Evolutionary conservation across 2,113 vertebrate species (phyloP).

Genomic region (Heliornis fulica): DNA sequence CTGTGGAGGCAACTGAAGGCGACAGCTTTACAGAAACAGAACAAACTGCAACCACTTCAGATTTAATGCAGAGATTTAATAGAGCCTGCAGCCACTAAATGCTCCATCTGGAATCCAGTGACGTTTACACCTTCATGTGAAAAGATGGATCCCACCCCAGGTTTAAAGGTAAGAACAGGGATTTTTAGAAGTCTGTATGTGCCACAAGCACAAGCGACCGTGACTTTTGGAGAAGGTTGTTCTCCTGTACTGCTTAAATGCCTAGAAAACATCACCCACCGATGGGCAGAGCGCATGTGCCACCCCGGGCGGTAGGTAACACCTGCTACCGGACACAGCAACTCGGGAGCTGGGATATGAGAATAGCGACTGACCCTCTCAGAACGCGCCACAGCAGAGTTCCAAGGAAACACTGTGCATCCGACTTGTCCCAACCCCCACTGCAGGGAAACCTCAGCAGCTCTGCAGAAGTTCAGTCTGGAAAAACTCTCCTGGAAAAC

Average conservation of each 20-base stretch:
- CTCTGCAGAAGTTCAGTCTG: not conserved
- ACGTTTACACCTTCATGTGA: constrained; percentile 17
- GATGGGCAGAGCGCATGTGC: not conserved
- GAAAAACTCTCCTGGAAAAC: not conserved
- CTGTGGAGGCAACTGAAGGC: not conserved
- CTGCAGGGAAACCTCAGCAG: not conserved
- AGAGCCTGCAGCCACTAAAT: not conserved
- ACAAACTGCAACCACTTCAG: not conserved
- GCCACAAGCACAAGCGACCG: not conserved
- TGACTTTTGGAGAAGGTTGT: not conserved
- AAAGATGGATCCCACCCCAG: not conserved
- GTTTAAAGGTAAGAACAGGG: not conserved
- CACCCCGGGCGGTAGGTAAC: not conserved
- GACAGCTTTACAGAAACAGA: not conserved
- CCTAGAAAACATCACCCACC: not conserved
- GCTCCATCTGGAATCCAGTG: constrained; percentile 24
- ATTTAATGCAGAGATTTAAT: constrained; percentile 28
- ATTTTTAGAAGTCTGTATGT: not conserved
- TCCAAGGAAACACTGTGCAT: not conserved
- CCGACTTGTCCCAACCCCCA: not conserved
- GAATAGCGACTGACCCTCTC: not conserved
- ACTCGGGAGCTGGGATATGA: not conserved
- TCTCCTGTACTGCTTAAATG: not conserved
- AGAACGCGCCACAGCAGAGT: not conserved
- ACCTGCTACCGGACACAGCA: not conserved